Evolutionary conservation across 2,888 invertebrate genomes (phyloP), one percentile per base, ranked within the genome.

Genomic region (Hoplodrina blanda): DNA sequence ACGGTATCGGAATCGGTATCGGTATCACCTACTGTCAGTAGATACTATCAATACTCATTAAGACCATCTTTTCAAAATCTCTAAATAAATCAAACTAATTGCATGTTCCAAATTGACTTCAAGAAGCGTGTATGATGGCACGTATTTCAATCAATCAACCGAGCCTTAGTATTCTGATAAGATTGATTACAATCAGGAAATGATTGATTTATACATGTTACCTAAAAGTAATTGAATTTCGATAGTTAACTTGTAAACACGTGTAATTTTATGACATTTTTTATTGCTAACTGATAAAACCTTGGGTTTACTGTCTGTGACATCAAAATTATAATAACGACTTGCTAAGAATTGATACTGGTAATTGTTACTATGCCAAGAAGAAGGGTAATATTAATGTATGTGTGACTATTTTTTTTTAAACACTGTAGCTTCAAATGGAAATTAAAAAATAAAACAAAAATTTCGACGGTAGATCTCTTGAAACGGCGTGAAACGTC

Each of bases 111-210:
- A 60, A 60, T 54, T 67, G 6, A 53, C 44, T 17, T 20, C n/a
- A 54, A 44, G 62, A 55, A 53, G 17, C 30, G 11, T 56, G 54
- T n/a, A 30, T 13, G n/a, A 30, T 20, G 46, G 55, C 65, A 80
- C 68, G 70, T 67, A 64, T 59, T 15, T 46, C 56, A 70, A 74
- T 49, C 59, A 54, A 66, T 65, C 68, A 68, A 69, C 53, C 56
- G 15, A 62, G n/a, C 50, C 55, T 69, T 30, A 57, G 19, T 33
- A 33, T 15, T 55, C 37, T 56, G 82, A 77, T 80, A 80, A 80
- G 52, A 67, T 50, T 50, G 49, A 65, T 69, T 67, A 62, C n/a
- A 69, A 67, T 44, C 19, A 60, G 65, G 55, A 68, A 81, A 82
- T 54, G 13, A 65, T 65, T 68, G 56, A 53, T 61, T 41, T 33